Base-by-base conservation (phyloP, 1,140 invertebrate genomes). In the Leptinotarsa undecemlineata region DNA sequence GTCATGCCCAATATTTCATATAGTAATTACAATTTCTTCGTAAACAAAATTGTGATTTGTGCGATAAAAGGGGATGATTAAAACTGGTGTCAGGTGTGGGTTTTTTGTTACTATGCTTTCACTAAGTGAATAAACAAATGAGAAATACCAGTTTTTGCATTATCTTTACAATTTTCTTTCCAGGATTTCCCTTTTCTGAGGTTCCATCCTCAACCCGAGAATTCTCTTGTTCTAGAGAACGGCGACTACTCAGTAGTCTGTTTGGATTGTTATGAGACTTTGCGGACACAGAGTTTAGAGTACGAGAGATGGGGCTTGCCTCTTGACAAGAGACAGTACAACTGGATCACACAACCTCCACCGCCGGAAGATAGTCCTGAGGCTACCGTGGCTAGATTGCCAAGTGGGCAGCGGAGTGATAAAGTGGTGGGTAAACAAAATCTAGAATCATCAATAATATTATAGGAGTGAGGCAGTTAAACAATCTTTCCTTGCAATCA, bases 221-320 rank as follows among this genome's bases (percentile, higher is more conserved):
- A 93, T 84, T 94, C 95, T 63, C 86, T 98, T 68, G 86, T 96
- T 66, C 85, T 98, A 78, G 94, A 97, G 84, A 95, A 96, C 84
- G 95, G 95, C 60, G 94, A 96, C 79, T 94, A 92, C 81, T 94
- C 96, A 8, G 95, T 96, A 15, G 95, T 96, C 48, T 98, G 96
- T 86, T 88, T 96, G 80, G 94, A 96, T 80, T 98, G 96, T 87
- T 96, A 95, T 83, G 94, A 96, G 85, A 94, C 94, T 1, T 83
- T 93, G 26, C 83, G 94, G 79, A 94, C 93, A 75, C 94, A 95
- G 85, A 93, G 92, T 81, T 89, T 92, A 73, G 95, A 96, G 83
- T 96, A 96, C 87, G 94, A 96, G 86, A 88, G 94, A 78, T 95
- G 94, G 90, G 95, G 95, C 76, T 88, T 96, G 74, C 95, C 95